Conservation (phyloP, 2,113 vertebrate species). For the Meriones unguiculatus region DNA sequence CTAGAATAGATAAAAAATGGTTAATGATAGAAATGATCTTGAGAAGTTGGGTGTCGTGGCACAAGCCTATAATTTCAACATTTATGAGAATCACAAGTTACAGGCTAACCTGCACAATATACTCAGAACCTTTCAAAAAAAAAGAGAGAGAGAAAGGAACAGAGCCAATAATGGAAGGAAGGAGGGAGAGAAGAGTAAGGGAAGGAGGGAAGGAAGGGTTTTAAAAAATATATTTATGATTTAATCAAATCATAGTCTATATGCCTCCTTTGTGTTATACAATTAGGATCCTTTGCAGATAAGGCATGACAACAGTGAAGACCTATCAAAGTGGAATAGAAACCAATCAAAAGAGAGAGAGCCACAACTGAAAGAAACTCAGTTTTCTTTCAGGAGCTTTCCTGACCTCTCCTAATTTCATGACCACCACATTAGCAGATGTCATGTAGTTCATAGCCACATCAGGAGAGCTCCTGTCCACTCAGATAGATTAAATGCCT, state of each 20-base stretch:
- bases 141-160: too few relatives aligned
- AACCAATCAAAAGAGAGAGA: neutral
- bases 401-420: neutral
- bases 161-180: too few relatives aligned
- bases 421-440: neutral
- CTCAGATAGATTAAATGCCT: fast-evolving
- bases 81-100: neutral
- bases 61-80: neutral
- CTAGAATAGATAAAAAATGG: neutral
- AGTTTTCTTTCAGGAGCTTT: neutral
- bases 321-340: neutral
- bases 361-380: neutral
- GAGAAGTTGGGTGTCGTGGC: neutral
- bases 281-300: constrained; percentile 45
- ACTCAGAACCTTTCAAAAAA: neutral
- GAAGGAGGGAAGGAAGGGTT: neutral
- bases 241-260: neutral
- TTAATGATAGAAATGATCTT: neutral
- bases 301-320: neutral
- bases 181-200: neutral
- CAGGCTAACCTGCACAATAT: neutral
- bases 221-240: neutral
- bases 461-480: neutral
- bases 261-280: constrained; percentile 42
- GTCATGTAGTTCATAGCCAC: neutral